These are phyloP conservation scores for Geotrupes spiniger DNA, from an alignment of 2,888 invertebrate species.

Conservation along the genomic window DNA sequence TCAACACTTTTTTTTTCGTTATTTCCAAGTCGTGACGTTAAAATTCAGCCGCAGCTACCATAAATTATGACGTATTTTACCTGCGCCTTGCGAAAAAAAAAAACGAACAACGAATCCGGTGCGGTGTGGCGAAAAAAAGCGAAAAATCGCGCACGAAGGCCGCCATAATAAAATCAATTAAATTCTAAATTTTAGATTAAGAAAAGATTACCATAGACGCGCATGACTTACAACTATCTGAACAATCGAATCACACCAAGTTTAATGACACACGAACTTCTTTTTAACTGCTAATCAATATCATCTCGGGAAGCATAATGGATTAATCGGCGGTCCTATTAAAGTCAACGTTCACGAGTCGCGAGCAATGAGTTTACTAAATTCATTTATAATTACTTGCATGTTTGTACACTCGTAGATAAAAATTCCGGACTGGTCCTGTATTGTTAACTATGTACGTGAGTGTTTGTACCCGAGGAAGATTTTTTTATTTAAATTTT, in stretches of 20 bases:
- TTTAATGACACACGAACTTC: constrained; percentile 10
- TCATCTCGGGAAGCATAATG: constrained; percentile 1
- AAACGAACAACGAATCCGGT: no score
- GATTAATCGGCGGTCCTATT: background rate
- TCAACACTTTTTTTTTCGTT: constrained; percentile 22
- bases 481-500: no score
- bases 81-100: constrained; percentile 1
- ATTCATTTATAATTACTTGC: background rate
- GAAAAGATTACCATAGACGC: constrained; percentile 1
- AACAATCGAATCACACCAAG: constrained; percentile 9
- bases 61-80: constrained; percentile 7
- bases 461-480: no score
- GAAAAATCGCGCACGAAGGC: constrained; percentile 1
- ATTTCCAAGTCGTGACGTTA: constrained; percentile 12
- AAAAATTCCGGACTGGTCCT: no score
- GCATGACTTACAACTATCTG: constrained; percentile 7
- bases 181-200: constrained; percentile 1
- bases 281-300: constrained; percentile 4
- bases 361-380: constrained; percentile 3
- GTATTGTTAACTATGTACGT: no score
- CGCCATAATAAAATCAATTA: constrained; percentile 3
- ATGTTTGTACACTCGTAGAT: no score
- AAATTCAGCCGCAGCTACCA: constrained; percentile 4
- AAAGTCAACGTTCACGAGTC: background rate
- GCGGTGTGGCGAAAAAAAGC: constrained; percentile 1